Percentiles rank a stretch among this genome's conserved stretches.
Evolutionary conservation across 2,113 vertebrate species (phyloP).

Genomic region (Menura novaehollandiae): DNA sequence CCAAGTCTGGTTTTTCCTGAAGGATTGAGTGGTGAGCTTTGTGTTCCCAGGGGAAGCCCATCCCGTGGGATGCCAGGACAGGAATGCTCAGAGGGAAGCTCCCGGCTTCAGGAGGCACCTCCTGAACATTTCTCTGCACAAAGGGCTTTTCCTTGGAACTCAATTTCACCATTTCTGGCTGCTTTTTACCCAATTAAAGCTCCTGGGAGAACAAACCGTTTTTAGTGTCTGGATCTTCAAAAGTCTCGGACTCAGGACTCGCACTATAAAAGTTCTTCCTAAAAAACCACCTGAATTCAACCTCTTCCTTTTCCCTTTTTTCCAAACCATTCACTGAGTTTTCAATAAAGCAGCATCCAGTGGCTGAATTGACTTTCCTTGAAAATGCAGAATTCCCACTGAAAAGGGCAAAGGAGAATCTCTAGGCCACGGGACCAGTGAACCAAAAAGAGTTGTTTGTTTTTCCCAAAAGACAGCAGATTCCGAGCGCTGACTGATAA

Average conservation of each 20-base stretch:
- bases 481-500: neutral
- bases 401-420: neutral
- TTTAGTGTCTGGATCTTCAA: neutral
- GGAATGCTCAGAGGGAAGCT: no score
- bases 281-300: neutral
- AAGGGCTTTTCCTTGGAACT: neutral
- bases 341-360: neutral
- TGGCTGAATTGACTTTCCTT: neutral
- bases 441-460: neutral
- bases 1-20: no score
- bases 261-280: neutral
- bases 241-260: neutral
- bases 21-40: no score
- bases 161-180: neutral
- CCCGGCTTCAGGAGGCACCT: no score
- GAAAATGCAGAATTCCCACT: neutral
- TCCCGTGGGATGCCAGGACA: no score
- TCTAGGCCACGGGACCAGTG: fast-evolving
- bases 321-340: neutral
- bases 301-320: neutral
- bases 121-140: neutral
- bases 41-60: no score
- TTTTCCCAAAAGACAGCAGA: neutral
- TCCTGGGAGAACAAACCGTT: neutral
- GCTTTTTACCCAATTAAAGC: neutral